Evolutionary conservation across 2,888 invertebrate genomes (phyloP).

Genomic region (Acleris cristana): DNA sequence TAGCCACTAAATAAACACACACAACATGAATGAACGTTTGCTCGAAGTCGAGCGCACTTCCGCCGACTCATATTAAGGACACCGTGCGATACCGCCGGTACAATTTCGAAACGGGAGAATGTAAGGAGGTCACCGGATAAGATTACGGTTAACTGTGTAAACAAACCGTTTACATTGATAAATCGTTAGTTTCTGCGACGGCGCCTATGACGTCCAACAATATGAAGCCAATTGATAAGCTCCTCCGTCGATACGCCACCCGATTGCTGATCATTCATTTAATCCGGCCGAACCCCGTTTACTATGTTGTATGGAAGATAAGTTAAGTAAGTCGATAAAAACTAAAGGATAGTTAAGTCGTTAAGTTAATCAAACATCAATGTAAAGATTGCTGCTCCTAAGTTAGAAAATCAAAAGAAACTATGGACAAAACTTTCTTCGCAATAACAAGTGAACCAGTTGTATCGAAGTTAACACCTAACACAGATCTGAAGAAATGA

Average conservation of each 20-base stretch:
- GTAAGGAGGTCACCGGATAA: conserved; percentile 83
- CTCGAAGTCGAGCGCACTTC: conserved; percentile 71
- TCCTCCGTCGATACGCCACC: conserved; percentile 44
- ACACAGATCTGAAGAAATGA: no score
- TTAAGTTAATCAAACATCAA: no score
- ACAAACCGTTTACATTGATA: conserved; percentile 83
- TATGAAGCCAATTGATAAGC: conserved; percentile 60
- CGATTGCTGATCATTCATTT: conserved; percentile 32
- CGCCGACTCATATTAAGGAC: conserved; percentile 76
- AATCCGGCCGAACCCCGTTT: conserved; percentile 28
- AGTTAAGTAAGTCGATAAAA: conserved; percentile 4
- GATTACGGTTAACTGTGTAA: conserved; percentile 82
- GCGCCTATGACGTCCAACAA: conserved; percentile 71
- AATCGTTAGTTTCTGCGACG: conserved; percentile 78
- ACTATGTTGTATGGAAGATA: conserved; percentile 27
- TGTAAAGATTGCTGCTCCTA: no score
- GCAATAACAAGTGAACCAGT: no score
- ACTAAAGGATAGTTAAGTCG: no score
- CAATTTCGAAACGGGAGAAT: conserved; percentile 81
- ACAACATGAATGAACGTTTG: conserved; percentile 76
- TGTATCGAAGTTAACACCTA: no score
- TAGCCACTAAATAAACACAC: conserved; percentile 72
- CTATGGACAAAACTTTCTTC: no score
- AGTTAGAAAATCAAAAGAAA: no score
- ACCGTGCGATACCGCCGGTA: conserved; percentile 75